Evolutionary conservation across 2,888 invertebrate genomes (phyloP).

Genomic region (Tubulanus polymorphus): DNA sequence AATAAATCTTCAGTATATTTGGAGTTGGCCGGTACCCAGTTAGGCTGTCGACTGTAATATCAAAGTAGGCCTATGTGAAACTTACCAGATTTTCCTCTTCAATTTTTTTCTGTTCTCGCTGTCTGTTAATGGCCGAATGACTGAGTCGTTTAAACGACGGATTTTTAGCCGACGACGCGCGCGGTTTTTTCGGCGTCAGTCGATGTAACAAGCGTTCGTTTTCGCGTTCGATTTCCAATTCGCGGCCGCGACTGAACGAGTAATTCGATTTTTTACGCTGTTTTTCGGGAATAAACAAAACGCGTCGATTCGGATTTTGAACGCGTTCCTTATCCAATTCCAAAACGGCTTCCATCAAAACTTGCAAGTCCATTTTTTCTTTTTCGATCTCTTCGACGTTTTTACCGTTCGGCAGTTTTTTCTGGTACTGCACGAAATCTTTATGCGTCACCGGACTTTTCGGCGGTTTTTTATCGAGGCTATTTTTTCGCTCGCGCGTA

Average conservation of each 20-base stretch:
- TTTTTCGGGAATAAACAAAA: not conserved
- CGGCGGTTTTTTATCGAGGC: not conserved
- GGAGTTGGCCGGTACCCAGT: too few species aligned
- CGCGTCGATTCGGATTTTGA: not conserved
- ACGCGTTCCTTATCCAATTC: constrained; percentile 34
- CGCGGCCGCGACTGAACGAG: constrained; percentile 33
- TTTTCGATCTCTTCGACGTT: constrained; percentile 11
- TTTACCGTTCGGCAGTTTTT: constrained; percentile 9
- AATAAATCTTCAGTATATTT: too few species aligned
- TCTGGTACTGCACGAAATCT: constrained; percentile 24
- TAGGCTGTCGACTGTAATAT: too few species aligned
- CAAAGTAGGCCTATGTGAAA: too few species aligned
- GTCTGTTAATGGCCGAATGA: constrained; percentile 56
- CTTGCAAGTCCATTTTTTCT: constrained; percentile 33
- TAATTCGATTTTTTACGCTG: constrained; percentile 13
- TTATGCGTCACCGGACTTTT: constrained; percentile 2
- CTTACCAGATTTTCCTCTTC: constrained; percentile 58
- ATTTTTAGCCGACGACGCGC: not conserved
- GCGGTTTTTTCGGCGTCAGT: constrained; percentile 27
- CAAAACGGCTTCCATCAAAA: constrained; percentile 41
- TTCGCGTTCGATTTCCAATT: constrained; percentile 40
- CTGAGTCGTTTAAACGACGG: constrained; percentile 3
- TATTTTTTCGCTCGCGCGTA: not conserved
- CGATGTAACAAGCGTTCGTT: constrained; percentile 42
- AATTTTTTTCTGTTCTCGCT: constrained; percentile 56